Percentiles rank a stretch among this genome's conserved stretches.
Conservation (phyloP, 2,113 vertebrate species). For the Cricetomys ansorgei region DNA sequence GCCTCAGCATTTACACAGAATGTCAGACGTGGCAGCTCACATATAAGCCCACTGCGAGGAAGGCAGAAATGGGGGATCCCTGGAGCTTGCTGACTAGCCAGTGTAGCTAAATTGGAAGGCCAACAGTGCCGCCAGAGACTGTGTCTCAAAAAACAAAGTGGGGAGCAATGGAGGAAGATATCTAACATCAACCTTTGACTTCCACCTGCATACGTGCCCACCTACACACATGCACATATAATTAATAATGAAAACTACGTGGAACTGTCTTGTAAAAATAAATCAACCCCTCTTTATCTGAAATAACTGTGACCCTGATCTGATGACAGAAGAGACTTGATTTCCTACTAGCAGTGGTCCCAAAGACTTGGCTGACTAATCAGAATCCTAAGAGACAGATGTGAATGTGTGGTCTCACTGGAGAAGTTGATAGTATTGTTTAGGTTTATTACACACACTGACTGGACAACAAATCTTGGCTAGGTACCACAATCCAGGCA, state of each 20-base stretch:
- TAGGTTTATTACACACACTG: neutral
- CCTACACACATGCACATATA: neutral
- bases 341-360: neutral
- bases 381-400: neutral
- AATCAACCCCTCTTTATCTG: neutral
- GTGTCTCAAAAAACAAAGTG: neutral
- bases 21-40: neutral
- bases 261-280: neutral
- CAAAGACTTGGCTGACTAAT: neutral
- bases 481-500: neutral
- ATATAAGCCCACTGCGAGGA: neutral
- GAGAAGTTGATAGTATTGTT: neutral
- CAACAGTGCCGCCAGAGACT: too few species aligned
- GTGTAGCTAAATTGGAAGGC: too few species aligned
- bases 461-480: neutral
- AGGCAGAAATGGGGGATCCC: neutral
- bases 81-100: neutral
- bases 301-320: neutral
- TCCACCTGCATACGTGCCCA: neutral
- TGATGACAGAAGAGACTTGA: neutral
- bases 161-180: neutral
- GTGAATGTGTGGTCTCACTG: neutral
- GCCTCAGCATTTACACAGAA: neutral
- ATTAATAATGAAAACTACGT: neutral
- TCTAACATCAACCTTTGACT: neutral